Conservation (phyloP, 1,140 invertebrate genomes). For the Pogonus chalceus region DNA sequence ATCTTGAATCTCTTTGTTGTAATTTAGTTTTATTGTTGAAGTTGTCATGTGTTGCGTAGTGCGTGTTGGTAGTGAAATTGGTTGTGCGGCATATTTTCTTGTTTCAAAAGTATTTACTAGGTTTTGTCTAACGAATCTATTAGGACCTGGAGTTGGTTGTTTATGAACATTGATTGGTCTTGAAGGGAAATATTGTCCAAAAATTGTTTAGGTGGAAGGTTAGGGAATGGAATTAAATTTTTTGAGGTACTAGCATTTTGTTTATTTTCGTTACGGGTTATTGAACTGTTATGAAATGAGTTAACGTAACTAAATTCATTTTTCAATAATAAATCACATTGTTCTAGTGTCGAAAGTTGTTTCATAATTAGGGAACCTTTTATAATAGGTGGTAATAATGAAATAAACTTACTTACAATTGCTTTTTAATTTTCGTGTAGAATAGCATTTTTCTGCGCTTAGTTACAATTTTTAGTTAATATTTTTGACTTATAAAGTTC, state of each 20-base stretch:
- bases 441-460: not conserved
- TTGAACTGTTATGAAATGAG: not conserved
- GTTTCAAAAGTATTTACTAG: not conserved
- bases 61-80: too few species aligned
- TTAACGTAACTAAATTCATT: not conserved
- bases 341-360: not conserved
- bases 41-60: not conserved
- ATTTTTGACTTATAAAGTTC: not conserved
- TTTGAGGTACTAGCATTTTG: not conserved
- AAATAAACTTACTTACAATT: not conserved
- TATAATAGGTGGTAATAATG: not conserved
- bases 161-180: not conserved
- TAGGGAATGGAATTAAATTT: not conserved
- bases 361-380: not conserved
- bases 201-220: not conserved
- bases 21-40: not conserved
- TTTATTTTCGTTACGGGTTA: not conserved
- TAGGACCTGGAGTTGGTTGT: not conserved
- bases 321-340: not conserved
- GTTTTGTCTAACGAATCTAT: not conserved
- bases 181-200: not conserved
- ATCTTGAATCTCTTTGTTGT: not conserved
- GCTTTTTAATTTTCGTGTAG: not conserved
- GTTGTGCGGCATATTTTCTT: not conserved
- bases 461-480: not conserved